Percentiles rank a stretch among this genome's conserved stretches.
phyloP scores from a whole-genome alignment of 2,888 invertebrate species.

The Pyrocoelia pectoralis region DNA sequence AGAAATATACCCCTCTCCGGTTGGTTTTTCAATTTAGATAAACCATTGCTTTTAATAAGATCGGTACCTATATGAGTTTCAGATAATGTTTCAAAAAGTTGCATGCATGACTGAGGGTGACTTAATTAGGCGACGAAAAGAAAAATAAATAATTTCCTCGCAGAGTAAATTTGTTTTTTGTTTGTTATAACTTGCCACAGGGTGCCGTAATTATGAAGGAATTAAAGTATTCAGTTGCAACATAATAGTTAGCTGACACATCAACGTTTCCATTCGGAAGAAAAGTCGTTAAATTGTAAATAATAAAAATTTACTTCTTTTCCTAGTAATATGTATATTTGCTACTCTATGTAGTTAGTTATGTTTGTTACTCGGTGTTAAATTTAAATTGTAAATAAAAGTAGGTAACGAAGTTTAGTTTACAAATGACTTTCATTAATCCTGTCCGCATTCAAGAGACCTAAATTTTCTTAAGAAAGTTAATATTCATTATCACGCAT shows the following conservation, averaged over 20 bases:
- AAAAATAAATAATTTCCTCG: not conserved
- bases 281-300: conserved; percentile 4
- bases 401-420: not conserved
- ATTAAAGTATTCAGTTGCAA: conserved; percentile 2
- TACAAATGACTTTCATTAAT: not conserved
- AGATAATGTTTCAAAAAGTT: not conserved
- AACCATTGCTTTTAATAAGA: not conserved
- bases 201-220: not conserved
- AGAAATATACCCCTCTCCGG: not conserved
- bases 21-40: conserved; percentile 1
- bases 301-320: conserved; percentile 3
- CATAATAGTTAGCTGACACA: not conserved
- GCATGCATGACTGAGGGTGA: not conserved
- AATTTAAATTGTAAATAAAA: not conserved
- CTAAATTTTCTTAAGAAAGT: not conserved
- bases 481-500: not conserved
- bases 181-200: not conserved
- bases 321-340: not conserved
- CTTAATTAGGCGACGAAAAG: not conserved
- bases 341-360: not conserved
- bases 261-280: not conserved
- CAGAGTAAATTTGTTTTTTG: not conserved
- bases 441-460: not conserved
- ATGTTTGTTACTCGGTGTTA: not conserved
- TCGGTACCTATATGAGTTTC: not conserved